Percentiles rank a stretch among this genome's conserved stretches.
Conservation (phyloP, 1,140 invertebrate species). For the Drosophila rhopaloa region DNA sequence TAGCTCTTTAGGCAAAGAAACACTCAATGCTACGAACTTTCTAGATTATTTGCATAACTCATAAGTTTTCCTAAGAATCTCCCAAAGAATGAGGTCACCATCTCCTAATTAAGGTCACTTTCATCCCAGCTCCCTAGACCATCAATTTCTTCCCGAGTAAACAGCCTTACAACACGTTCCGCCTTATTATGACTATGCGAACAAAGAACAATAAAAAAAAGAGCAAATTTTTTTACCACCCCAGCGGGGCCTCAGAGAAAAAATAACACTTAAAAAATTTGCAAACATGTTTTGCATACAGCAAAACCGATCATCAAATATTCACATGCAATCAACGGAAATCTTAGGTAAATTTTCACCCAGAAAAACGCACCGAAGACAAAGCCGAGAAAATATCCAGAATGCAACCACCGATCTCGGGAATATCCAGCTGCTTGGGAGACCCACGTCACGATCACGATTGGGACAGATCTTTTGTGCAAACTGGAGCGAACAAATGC, state of each 20-base stretch:
- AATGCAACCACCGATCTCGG: conserved; percentile 47
- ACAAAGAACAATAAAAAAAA: conserved; percentile 58
- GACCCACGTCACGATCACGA: conserved; percentile 49
- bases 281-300: conserved; percentile 81
- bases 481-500: conserved; percentile 49
- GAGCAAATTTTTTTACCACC: conserved; percentile 40
- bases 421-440: conserved; percentile 62
- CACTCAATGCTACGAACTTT: neutral
- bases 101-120: conserved; percentile 60
- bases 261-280: conserved; percentile 74
- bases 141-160: conserved; percentile 19
- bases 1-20: neutral
- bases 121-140: conserved; percentile 12
- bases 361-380: conserved; percentile 27
- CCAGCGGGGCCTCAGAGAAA: conserved; percentile 25
- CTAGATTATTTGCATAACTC: neutral
- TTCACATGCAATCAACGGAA: conserved; percentile 47
- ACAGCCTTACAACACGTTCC: conserved; percentile 54
- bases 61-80: conserved; percentile 8
- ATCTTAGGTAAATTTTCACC: conserved; percentile 34
- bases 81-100: conserved; percentile 47
- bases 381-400: conserved; percentile 25
- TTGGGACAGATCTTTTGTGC: conserved; percentile 51
- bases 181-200: conserved; percentile 73
- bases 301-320: conserved; percentile 72